A percentile compares a stretch with the other conserved stretches of the same genome.
phyloP scores from a whole-genome alignment of 2,888 invertebrate genomes.

The Dermolepida albohirtum region DNA sequence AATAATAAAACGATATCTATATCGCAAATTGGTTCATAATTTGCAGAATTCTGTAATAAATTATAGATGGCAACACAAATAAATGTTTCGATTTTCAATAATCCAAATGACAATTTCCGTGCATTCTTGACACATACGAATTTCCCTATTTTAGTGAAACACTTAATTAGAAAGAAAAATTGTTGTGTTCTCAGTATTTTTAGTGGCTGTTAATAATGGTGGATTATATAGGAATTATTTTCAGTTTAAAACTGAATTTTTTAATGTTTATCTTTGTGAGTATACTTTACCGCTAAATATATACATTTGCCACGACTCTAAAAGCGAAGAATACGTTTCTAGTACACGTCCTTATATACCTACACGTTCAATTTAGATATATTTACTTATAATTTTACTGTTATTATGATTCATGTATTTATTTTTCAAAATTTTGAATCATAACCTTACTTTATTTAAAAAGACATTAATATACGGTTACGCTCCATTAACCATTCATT shows the following conservation, averaged over 20 bases:
- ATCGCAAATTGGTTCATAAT: no score
- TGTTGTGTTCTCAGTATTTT: constrained; percentile 10
- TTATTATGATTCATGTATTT: neutral
- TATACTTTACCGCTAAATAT: constrained; percentile 45
- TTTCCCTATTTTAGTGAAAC: constrained; percentile 27
- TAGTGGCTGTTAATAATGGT: constrained; percentile 52
- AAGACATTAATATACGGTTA: constrained; percentile 31
- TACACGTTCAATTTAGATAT: neutral
- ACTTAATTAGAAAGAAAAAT: constrained; percentile 5
- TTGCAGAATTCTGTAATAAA: neutral
- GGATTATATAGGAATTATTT: constrained; percentile 57
- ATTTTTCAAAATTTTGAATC: neutral
- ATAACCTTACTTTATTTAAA: constrained; percentile 31
- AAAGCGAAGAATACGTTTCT: neutral
- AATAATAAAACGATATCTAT: no score
- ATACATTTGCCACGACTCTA: constrained; percentile 45
- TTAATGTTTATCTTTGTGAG: constrained; percentile 63
- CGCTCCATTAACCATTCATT: neutral
- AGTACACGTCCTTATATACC: neutral
- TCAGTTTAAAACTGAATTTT: constrained; percentile 58
- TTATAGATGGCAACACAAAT: constrained; percentile 23
- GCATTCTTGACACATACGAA: constrained; percentile 40
- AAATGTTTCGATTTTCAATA: constrained; percentile 38
- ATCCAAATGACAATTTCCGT: constrained; percentile 21
- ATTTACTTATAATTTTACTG: neutral